A percentile compares a stretch with the other conserved stretches of the same genome.
Evolutionary conservation across 1,140 invertebrate species (phyloP).

Genomic region (Aethina tumida): DNA sequence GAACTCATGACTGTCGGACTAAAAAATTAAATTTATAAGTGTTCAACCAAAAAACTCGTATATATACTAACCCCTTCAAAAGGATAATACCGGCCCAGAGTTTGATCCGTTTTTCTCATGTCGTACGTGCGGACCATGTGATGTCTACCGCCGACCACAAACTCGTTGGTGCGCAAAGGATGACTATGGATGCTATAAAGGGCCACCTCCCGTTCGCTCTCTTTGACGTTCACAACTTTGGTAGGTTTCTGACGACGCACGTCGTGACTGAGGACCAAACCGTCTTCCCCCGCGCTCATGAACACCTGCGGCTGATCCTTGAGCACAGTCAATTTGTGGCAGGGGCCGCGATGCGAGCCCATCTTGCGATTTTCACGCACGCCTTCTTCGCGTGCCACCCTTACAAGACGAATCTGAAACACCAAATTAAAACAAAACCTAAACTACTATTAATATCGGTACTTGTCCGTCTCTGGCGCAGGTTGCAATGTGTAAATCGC

Average conservation of each 20-base stretch:
- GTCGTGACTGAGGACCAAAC: conserved; percentile 69
- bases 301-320: conserved; percentile 66
- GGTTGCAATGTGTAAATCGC: conserved; percentile 75
- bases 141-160: conserved; percentile 69
- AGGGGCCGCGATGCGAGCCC: conserved; percentile 59
- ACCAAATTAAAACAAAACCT: conserved; percentile 3
- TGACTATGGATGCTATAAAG: conserved; percentile 82
- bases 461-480: conserved; percentile 86
- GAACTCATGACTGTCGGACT: conserved; percentile 12
- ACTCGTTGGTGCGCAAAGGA: conserved; percentile 66
- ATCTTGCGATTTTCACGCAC: conserved; percentile 50
- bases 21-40: conserved; percentile 3
- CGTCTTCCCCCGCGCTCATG: conserved; percentile 84
- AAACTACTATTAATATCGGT: too few relatives aligned
- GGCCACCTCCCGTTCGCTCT: conserved; percentile 49
- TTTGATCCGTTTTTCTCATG: conserved; percentile 40
- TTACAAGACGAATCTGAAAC: conserved; percentile 38
- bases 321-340: conserved; percentile 69
- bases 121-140: conserved; percentile 59
- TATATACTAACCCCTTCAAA: conserved; percentile 15
- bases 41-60: background rate
- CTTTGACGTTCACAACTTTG: conserved; percentile 58
- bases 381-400: conserved; percentile 36
- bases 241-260: conserved; percentile 55
- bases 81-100: conserved; percentile 21